These are phyloP conservation scores for Xerus inauris DNA, from an alignment of 2,113 vertebrate species.

Conservation along the genomic window DNA sequence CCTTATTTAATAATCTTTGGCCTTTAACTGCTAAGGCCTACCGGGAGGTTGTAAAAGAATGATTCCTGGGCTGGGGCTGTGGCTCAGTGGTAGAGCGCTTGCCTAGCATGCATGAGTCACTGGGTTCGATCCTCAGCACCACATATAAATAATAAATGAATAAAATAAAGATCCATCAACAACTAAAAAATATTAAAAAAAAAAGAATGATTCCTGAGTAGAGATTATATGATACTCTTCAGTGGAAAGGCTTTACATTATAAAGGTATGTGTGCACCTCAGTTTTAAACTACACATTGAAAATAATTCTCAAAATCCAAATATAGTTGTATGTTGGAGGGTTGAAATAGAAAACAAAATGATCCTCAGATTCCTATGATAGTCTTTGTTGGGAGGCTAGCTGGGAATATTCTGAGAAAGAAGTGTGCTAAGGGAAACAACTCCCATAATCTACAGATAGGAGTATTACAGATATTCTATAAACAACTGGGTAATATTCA, in stretches of 20 bases:
- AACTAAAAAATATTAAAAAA: too few relatives aligned
- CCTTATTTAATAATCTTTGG: background rate
- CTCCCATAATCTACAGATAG: background rate
- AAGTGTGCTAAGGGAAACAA: background rate
- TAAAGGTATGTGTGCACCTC: background rate
- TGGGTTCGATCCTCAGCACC: too few relatives aligned
- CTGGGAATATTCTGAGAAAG: background rate
- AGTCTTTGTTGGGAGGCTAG: background rate
- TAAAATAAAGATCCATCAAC: too few relatives aligned
- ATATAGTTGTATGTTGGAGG: background rate
- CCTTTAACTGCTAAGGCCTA: background rate
- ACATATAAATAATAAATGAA: too few relatives aligned
- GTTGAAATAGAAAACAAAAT: background rate
- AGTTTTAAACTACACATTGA: background rate
- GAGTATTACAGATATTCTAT: background rate
- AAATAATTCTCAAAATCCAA: background rate
- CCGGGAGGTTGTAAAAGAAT: background rate
- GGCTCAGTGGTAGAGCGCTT: too few relatives aligned
- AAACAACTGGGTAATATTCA: background rate
- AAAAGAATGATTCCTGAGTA: background rate
- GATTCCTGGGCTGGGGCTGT: too few relatives aligned
- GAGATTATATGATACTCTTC: background rate
- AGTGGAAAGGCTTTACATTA: background rate
- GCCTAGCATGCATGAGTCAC: too few relatives aligned
- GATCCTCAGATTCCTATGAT: background rate